Percentiles rank a stretch among this genome's conserved stretches.
Evolutionary conservation across 2,113 vertebrate species (phyloP).

Genomic region (Oncorhynchus keta): DNA sequence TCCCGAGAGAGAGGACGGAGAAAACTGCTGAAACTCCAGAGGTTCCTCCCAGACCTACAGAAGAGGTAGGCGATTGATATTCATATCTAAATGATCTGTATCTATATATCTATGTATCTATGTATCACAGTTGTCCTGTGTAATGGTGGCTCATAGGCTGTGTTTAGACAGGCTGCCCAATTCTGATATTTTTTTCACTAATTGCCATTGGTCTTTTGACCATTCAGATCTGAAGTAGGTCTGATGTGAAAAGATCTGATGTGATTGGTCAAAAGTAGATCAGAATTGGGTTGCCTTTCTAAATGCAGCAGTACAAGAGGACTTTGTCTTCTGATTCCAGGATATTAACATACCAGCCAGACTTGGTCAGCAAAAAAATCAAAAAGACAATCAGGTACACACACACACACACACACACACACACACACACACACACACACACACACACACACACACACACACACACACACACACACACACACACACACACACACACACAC

Average conservation of each 20-base stretch:
- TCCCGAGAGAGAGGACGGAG: slow-evolving; percentile 23
- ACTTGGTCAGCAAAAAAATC: slow-evolving; percentile 13
- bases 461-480: neutral
- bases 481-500: neutral
- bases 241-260: too few species aligned
- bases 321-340: slow-evolving; percentile 35
- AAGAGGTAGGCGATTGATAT: slow-evolving; percentile 26
- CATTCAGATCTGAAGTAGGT: too few species aligned
- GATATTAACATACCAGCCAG: slow-evolving; percentile 29
- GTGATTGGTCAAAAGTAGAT: too few species aligned
- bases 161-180: too few species aligned
- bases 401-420: neutral
- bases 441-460: neutral
- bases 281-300: too few species aligned
- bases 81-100: too few species aligned
- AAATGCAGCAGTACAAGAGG: neutral
- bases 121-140: neutral
- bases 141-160: neutral
- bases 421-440: neutral
- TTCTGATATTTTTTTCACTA: too few species aligned
- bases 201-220: too few species aligned
- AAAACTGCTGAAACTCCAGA: slow-evolving; percentile 25
- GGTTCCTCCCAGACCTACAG: slow-evolving; percentile 26
- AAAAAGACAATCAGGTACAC: slow-evolving; percentile 31
- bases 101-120: too few species aligned